These are phyloP conservation scores for Sebastiscus tertius DNA, from an alignment of 2,797 vertebrate species.

Conservation along the genomic window DNA sequence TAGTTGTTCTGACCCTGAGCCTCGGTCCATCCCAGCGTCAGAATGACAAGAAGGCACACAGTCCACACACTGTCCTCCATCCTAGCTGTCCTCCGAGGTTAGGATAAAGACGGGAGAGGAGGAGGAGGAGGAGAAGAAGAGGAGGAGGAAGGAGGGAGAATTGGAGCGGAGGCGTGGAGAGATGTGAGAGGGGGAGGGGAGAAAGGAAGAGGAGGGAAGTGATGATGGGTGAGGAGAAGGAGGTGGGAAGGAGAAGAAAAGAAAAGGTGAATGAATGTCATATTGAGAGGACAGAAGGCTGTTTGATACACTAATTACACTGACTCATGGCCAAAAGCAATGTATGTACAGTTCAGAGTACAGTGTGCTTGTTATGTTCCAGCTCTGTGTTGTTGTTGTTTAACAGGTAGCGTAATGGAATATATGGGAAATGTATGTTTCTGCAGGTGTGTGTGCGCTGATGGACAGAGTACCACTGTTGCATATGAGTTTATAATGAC, in stretches of 20 bases:
- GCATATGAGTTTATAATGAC: slow-evolving; percentile 17
- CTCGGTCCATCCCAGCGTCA: slow-evolving; percentile 58
- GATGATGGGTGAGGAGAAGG: slow-evolving; percentile 25
- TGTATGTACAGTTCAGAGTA: neutral
- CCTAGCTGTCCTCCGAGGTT: slow-evolving; percentile 62
- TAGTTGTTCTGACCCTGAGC: slow-evolving; percentile 66
- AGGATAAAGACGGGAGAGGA: slow-evolving; percentile 38
- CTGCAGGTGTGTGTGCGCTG: slow-evolving; percentile 24
- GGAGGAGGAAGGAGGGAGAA: slow-evolving; percentile 53
- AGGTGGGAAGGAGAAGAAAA: slow-evolving; percentile 23
- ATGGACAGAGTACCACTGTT: slow-evolving; percentile 40
- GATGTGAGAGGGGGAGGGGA: neutral
- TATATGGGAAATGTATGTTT: slow-evolving; percentile 19
- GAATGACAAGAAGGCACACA: slow-evolving; percentile 54
- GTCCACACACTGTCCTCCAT: slow-evolving; percentile 79
- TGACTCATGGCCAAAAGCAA: slow-evolving; percentile 15
- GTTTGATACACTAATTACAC: slow-evolving; percentile 19
- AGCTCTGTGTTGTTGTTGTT: slow-evolving; percentile 15
- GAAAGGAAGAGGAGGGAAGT: neutral
- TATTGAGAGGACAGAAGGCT: slow-evolving; percentile 7
- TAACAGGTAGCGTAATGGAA: slow-evolving; percentile 12
- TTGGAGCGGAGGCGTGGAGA: slow-evolving; percentile 48
- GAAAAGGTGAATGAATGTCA: slow-evolving; percentile 35
- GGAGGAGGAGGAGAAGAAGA: slow-evolving; percentile 38
- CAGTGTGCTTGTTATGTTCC: slow-evolving; percentile 22